These are phyloP conservation scores for Drosophila setifemur DNA, from an alignment of 1,140 invertebrate genomes.

Conservation along the genomic window DNA sequence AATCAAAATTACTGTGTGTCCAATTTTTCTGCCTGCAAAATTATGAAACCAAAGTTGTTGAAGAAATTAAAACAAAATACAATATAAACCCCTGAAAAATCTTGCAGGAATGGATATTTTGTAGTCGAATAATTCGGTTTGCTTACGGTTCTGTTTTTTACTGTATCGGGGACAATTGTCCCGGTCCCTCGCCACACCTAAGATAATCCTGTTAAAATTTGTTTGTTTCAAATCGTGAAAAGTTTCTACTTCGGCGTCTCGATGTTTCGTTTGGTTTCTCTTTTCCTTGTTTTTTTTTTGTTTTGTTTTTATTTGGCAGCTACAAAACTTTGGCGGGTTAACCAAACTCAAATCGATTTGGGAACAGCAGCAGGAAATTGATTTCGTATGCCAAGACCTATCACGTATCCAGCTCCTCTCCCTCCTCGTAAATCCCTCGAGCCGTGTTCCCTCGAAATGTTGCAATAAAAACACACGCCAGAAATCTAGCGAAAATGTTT, in stretches of 20 bases:
- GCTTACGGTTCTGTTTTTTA: neutral
- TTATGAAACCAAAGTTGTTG: too few relatives aligned
- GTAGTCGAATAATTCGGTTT: neutral
- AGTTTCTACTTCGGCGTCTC: slow-evolving; percentile 41
- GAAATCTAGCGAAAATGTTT: slow-evolving; percentile 61
- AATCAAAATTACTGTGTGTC: too few relatives aligned
- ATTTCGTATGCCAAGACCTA: slow-evolving; percentile 63
- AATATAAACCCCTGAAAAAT: neutral
- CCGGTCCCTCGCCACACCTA: slow-evolving; percentile 48
- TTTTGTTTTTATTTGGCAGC: slow-evolving; percentile 47
- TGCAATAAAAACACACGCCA: slow-evolving; percentile 65
- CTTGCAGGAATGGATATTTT: neutral
- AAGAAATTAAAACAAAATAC: too few relatives aligned
- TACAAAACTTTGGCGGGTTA: slow-evolving; percentile 66
- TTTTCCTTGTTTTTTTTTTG: slow-evolving; percentile 11
- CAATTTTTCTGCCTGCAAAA: too few relatives aligned
- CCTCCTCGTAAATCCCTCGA: neutral
- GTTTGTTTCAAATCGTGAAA: slow-evolving; percentile 69
- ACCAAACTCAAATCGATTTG: slow-evolving; percentile 79
- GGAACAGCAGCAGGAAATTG: slow-evolving; percentile 57
- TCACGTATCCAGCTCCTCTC: slow-evolving; percentile 10
- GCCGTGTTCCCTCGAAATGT: slow-evolving; percentile 38
- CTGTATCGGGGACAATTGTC: slow-evolving; percentile 49
- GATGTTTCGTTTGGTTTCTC: slow-evolving; percentile 40
- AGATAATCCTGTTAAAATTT: slow-evolving; percentile 78